These are phyloP conservation scores for Margarornis squamiger DNA, from an alignment of 2,797 vertebrate species.

Conservation along the genomic window DNA sequence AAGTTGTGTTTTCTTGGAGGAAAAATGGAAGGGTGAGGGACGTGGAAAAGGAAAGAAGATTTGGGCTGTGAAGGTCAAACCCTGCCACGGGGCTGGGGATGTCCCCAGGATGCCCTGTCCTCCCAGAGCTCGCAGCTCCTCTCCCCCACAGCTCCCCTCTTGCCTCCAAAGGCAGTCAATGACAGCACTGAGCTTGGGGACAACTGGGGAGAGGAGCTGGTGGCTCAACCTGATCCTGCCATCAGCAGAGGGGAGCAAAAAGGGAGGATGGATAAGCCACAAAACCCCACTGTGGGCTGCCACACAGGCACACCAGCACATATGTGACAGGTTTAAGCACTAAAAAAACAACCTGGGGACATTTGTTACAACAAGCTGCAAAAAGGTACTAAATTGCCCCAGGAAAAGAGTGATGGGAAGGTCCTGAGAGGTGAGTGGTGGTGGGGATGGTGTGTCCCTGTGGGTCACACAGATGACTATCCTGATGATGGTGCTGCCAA, in stretches of 20 bases:
- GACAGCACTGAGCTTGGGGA: background rate
- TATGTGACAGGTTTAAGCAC: accelerated
- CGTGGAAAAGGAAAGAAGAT: background rate
- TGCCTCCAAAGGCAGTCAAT: accelerated
- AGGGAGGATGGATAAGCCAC: background rate
- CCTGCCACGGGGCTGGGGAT: background rate
- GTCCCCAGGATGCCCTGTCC: background rate
- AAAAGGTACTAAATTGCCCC: background rate
- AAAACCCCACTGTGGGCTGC: accelerated
- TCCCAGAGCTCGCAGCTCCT: background rate
- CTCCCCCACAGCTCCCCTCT: background rate
- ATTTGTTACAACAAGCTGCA: background rate
- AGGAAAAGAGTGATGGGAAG: background rate
- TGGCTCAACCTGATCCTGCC: background rate
- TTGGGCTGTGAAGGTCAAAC: background rate
- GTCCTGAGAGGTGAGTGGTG: background rate
- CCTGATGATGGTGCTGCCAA: background rate
- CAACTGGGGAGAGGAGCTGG: background rate
- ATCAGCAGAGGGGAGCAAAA: background rate
- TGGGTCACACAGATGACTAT: background rate
- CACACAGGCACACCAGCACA: background rate
- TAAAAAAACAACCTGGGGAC: background rate
- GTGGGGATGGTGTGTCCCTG: background rate
- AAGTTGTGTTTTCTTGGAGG: background rate
- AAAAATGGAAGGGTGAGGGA: background rate